A percentile compares a stretch with the other conserved stretches of the same genome.
These are phyloP conservation scores for Tortricodes alternella DNA, from an alignment of 2,888 invertebrate species.

Conservation along the genomic window DNA sequence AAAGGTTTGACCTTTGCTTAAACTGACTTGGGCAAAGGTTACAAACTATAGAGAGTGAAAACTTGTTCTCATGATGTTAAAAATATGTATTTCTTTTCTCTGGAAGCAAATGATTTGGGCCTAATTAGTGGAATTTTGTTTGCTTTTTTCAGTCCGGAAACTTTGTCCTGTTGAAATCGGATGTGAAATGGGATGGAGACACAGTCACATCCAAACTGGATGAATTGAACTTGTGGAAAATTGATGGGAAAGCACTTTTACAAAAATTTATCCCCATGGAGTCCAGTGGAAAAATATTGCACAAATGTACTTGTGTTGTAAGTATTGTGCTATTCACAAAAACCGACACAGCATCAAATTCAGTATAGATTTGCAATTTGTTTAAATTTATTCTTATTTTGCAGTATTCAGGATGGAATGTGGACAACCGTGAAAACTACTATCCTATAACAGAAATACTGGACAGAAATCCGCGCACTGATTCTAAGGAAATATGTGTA, in stretches of 20 bases:
- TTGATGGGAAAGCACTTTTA: constrained; percentile 85
- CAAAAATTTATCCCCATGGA: constrained; percentile 86
- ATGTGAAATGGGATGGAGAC: constrained; percentile 83
- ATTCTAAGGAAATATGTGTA: constrained; percentile 81
- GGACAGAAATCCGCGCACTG: constrained; percentile 78
- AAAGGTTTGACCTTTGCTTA: too few relatives aligned
- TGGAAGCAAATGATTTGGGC: too few relatives aligned
- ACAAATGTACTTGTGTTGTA: constrained; percentile 85
- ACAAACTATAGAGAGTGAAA: too few relatives aligned
- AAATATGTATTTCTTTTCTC: too few relatives aligned
- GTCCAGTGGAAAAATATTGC: constrained; percentile 80
- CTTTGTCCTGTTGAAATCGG: constrained; percentile 85
- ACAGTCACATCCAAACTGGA: constrained; percentile 77
- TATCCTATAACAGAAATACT: constrained; percentile 82
- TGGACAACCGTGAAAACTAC: constrained; percentile 83
- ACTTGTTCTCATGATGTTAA: too few relatives aligned
- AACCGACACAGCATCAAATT: neutral
- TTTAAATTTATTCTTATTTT: constrained; percentile 41
- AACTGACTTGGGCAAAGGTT: too few relatives aligned
- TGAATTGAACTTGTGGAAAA: constrained; percentile 86
- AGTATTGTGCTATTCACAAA: constrained; percentile 43
- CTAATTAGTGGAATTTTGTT: too few relatives aligned
- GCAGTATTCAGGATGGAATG: constrained; percentile 85
- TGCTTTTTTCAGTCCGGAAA: constrained; percentile 81
- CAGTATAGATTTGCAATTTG: neutral